Percentiles rank a stretch among this genome's conserved stretches.
phyloP scores from a whole-genome alignment of 2,888 invertebrate species.

The Helleia helle region DNA sequence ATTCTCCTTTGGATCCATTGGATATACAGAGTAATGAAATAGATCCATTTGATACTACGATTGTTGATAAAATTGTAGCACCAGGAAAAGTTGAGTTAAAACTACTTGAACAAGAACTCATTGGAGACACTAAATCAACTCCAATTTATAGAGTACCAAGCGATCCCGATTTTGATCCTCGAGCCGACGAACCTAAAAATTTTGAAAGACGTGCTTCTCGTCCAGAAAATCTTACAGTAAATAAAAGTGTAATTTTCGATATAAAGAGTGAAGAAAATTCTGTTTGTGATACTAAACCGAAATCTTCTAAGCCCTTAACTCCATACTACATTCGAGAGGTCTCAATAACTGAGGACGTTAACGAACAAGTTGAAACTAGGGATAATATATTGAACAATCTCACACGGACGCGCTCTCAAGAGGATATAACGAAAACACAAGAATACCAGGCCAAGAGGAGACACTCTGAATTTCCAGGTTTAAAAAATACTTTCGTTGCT shows the following conservation, averaged over 20 bases:
- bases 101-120: constrained; percentile 83
- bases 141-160: constrained; percentile 66
- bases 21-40: constrained; percentile 72
- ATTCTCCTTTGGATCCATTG: constrained; percentile 79
- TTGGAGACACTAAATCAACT: constrained; percentile 52
- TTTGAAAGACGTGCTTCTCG: constrained; percentile 75
- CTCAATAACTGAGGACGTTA: constrained; percentile 69
- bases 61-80: constrained; percentile 79
- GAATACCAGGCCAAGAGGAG: constrained; percentile 52
- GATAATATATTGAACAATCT: constrained; percentile 77
- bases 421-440: constrained; percentile 73
- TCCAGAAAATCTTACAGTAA: constrained; percentile 73
- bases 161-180: constrained; percentile 89
- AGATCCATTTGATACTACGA: constrained; percentile 92
- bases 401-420: constrained; percentile 77
- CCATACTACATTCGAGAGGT: constrained; percentile 84
- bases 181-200: constrained; percentile 75
- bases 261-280: constrained; percentile 47
- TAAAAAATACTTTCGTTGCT: constrained; percentile 33
- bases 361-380: constrained; percentile 75
- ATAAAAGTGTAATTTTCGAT: constrained; percentile 69
- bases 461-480: constrained; percentile 60
- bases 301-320: constrained; percentile 82
- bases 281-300: constrained; percentile 76
- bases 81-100: constrained; percentile 87